Conservation (phyloP, 2,113 vertebrate species). For the Nothobranchius kuhntae region DNA sequence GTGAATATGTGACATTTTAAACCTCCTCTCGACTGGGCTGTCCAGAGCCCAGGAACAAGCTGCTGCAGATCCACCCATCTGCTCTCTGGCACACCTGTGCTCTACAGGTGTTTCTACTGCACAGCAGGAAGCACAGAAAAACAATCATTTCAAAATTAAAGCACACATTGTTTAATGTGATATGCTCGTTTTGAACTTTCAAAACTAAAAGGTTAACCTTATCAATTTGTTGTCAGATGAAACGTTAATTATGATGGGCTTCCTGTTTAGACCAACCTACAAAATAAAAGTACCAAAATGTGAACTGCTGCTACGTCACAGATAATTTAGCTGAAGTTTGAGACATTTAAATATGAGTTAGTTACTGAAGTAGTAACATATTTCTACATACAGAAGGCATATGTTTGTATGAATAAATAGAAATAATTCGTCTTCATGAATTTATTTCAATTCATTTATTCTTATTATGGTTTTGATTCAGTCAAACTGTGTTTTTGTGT, state of each 20-base stretch:
- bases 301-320: neutral
- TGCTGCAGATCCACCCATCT: neutral
- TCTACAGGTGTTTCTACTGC: neutral
- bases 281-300: constrained; percentile 13
- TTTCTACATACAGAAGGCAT: neutral
- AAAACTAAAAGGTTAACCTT: neutral
- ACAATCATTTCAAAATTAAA: constrained; percentile 21
- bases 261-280: constrained; percentile 7
- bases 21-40: too few species aligned
- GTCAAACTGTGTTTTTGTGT: neutral
- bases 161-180: neutral
- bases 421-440: neutral
- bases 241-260: neutral
- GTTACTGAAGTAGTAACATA: neutral
- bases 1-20: too few species aligned
- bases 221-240: neutral
- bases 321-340: too few species aligned
- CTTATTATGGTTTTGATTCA: neutral
- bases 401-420: neutral
- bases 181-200: neutral
- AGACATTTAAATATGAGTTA: neutral
- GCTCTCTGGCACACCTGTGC: neutral
- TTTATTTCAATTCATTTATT: neutral
- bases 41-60: neutral
- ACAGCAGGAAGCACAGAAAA: neutral